Conservation (phyloP, 2,888 invertebrate genomes). For the Volucella bombylans region DNA sequence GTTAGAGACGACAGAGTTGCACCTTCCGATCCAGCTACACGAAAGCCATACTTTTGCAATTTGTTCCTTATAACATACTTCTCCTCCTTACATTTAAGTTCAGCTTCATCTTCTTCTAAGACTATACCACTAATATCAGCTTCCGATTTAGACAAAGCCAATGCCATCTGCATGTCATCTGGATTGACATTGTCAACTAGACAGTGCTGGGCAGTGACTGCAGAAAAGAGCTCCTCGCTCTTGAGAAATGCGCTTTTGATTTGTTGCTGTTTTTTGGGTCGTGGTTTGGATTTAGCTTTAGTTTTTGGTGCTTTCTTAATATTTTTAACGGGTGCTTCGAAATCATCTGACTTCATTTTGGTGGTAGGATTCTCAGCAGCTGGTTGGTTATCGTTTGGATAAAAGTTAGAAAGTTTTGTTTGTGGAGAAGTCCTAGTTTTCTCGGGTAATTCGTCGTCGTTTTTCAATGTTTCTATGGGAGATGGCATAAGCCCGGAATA, state of each 20-base stretch:
- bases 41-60: slow-evolving; percentile 86
- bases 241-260: slow-evolving; percentile 79
- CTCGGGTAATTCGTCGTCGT: background rate
- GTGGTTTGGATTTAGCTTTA: slow-evolving; percentile 49
- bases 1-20: background rate
- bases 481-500: slow-evolving; percentile 21
- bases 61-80: slow-evolving; percentile 82
- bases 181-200: slow-evolving; percentile 84
- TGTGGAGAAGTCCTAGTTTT: slow-evolving; percentile 54
- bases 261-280: slow-evolving; percentile 77
- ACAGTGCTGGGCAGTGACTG: slow-evolving; percentile 80
- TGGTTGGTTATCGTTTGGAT: slow-evolving; percentile 61
- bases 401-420: slow-evolving; percentile 75
- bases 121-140: slow-evolving; percentile 75
- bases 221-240: slow-evolving; percentile 80
- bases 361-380: background rate
- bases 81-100: slow-evolving; percentile 75
- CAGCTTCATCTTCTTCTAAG: slow-evolving; percentile 62
- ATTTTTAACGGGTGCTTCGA: slow-evolving; percentile 69
- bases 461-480: slow-evolving; percentile 16
- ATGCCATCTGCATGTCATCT: slow-evolving; percentile 87
- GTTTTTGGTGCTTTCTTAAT: slow-evolving; percentile 53
- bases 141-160: slow-evolving; percentile 86
- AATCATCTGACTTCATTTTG: slow-evolving; percentile 64
- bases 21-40: slow-evolving; percentile 78